Base-by-base conservation (phyloP, 2,888 invertebrate species). In the Oxyscelio sp. region DNA sequence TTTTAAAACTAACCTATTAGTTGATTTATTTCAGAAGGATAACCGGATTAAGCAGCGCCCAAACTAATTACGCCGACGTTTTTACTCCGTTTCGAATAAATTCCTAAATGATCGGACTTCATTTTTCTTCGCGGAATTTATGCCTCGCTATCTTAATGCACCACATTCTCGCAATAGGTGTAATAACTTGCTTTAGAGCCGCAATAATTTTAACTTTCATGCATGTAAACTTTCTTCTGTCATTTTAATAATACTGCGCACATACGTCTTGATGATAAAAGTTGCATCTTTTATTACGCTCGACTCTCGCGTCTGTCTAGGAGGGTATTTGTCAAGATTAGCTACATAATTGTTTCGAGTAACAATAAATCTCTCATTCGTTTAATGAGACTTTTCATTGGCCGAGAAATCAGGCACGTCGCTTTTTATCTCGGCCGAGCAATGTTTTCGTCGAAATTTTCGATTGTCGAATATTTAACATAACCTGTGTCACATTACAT, bases 201-300 rank as follows among this genome's bases (percentile, higher is more conserved):
- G 58, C 66, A 59, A 66, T 73, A 80, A 71, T 65, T 80, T 73
- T 52, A 70, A 80, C 80, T 80, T 73, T 65, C 80, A 66, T 73
- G 73, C 74, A 38, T 66, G 73, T 74, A 81, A 81, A 81, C 80
- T 81, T 81, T 81, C 81, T 74, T 63, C 74, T 68, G 74, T 70
- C 75, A 75, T 70, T 63, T 75, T 48, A 63, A 63, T 70, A 82
- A 70, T 63, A 45, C 66, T 68, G 43, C 19, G 21, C 45, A 24
- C 66, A 58, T 74, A 68, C 68, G 56, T 61, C 11, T 17, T n/a
- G 58, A 68, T 27, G 68, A 75, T 81, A 81, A 73, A 75, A 74
- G 63, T 81, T 75, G 74, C 68, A 81, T 73, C 56, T 68, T 75
- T 81, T 75, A 81, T 74, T 61, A 58, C 65, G 21, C 48, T 22